Base-by-base conservation (phyloP, 2,113 vertebrate species). In the Chloropsis cyanopogon region DNA sequence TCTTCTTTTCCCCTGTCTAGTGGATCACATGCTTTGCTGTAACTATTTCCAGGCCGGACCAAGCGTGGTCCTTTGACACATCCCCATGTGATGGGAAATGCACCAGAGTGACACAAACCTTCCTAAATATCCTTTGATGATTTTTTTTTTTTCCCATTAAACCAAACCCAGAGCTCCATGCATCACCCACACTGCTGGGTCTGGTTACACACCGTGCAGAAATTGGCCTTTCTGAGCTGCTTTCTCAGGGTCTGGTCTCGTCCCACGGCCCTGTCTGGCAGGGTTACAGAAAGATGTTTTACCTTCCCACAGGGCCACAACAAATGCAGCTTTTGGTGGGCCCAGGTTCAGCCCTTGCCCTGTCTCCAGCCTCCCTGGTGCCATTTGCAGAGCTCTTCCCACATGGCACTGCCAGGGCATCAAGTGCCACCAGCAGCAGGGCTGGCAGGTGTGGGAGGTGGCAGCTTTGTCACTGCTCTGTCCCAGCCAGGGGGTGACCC, bases 1-100 rank as follows among this genome's bases (percentile, higher is more conserved):
- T 73, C 65, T 56, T 46, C 31, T 52, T 88, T 72, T 9, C 37
- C 73, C 46, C 46, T 8, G 11, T 7, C 66, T 17, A 7, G 28
- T 10, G 22, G 50, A 70, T 93, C 91, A 78, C 60, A 53, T 77
- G 93, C 54, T 81, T 56, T 28, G 46, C 70, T 37, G 0, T 70
- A 86, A 92, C 37, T 72, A 13, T 93, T 96, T 96, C 95, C 91
- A 93, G 70, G 26, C 68, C 56, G 80, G 79, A 35, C 89, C 14
- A 2, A 73, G 50, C 2, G 1, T 17, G 83, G 87, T 21, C 78
- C 64, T 54, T 84, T 82, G 92, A 95, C 93, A 50, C 94, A 96
- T 78, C 77, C 68, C 52, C 89, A 26, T 33, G 91, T 93, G 96
- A 94, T 78, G 82, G 86, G 73, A 92, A 72, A 47, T 8, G 39